Evolutionary conservation across 2,113 vertebrate species (phyloP).

Genomic region (Cephalopholis sonnerati): DNA sequence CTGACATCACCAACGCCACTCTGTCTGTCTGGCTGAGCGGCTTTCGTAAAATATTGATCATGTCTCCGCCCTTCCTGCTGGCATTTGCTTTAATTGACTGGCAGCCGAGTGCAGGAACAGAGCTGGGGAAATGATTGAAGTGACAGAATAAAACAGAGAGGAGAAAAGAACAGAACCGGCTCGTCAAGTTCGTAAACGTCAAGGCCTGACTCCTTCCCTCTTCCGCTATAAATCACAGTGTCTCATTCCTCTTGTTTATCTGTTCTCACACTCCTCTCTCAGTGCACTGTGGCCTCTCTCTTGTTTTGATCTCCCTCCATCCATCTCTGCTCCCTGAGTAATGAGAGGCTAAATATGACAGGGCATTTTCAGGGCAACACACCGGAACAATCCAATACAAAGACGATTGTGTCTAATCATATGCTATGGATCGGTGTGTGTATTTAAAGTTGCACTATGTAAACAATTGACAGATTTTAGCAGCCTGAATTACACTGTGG

Average conservation of each 20-base stretch:
- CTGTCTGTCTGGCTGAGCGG: conserved; percentile 34
- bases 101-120: conserved; percentile 23
- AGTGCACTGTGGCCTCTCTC: neutral
- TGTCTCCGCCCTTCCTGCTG: conserved; percentile 41
- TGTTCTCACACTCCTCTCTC: conserved; percentile 29
- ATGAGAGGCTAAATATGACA: conserved; percentile 31
- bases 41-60: conserved; percentile 60
- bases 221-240: conserved; percentile 49
- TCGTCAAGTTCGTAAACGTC: conserved; percentile 65
- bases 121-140: conserved; percentile 45
- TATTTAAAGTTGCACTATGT: conserved; percentile 10
- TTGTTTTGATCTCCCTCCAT: neutral
- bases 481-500: neutral
- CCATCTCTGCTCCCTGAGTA: neutral
- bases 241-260: conserved; percentile 52
- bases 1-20: conserved; percentile 15
- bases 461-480: neutral
- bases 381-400: neutral
- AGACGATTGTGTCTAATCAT: neutral
- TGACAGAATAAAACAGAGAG: conserved; percentile 36
- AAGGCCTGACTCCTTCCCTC: conserved; percentile 29
- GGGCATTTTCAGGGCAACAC: conserved; percentile 5
- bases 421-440: neutral
- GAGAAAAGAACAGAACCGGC: conserved; percentile 66
- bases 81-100: conserved; percentile 50